Evolutionary conservation across 2,888 invertebrate species (phyloP).

Genomic region (Buathra laborator): DNA sequence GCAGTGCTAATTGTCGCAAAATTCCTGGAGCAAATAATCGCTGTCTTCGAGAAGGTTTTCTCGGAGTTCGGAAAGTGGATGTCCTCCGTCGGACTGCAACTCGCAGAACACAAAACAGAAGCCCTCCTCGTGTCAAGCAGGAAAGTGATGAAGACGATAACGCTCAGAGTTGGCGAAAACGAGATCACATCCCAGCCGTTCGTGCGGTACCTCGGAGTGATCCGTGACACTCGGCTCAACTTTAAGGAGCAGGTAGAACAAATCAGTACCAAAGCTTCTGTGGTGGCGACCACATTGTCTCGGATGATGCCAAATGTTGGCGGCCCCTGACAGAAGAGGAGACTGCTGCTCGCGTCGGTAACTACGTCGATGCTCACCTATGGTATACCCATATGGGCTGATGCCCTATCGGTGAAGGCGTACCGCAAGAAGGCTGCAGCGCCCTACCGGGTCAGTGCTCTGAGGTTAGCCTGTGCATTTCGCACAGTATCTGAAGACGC

Average conservation of each 20-base stretch:
- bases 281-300: slow-evolving; percentile 49
- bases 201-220: slow-evolving; percentile 71
- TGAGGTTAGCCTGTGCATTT: slow-evolving; percentile 58
- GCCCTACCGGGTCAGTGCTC: slow-evolving; percentile 56
- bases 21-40: slow-evolving; percentile 48
- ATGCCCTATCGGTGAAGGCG: slow-evolving; percentile 28
- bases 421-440: slow-evolving; percentile 42
- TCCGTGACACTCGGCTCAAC: slow-evolving; percentile 64
- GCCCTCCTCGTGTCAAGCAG: slow-evolving; percentile 67
- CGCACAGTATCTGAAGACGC: slow-evolving; percentile 67
- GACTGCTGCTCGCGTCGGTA: slow-evolving; percentile 62
- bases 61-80: slow-evolving; percentile 18
- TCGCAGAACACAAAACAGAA: slow-evolving; percentile 69
- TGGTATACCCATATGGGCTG: slow-evolving; percentile 66
- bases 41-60: not conserved
- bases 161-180: slow-evolving; percentile 41
- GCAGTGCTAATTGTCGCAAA: slow-evolving; percentile 55
- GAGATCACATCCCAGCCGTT: slow-evolving; percentile 65
- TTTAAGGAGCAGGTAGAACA: slow-evolving; percentile 63
- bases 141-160: slow-evolving; percentile 54
- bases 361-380: slow-evolving; percentile 67
- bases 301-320: slow-evolving; percentile 71
- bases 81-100: slow-evolving; percentile 72
- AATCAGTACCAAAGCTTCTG: slow-evolving; percentile 46
- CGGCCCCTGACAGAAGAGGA: slow-evolving; percentile 66